Evolutionary conservation across 2,888 invertebrate species (phyloP).

Genomic region (Lasius fuliginosus): DNA sequence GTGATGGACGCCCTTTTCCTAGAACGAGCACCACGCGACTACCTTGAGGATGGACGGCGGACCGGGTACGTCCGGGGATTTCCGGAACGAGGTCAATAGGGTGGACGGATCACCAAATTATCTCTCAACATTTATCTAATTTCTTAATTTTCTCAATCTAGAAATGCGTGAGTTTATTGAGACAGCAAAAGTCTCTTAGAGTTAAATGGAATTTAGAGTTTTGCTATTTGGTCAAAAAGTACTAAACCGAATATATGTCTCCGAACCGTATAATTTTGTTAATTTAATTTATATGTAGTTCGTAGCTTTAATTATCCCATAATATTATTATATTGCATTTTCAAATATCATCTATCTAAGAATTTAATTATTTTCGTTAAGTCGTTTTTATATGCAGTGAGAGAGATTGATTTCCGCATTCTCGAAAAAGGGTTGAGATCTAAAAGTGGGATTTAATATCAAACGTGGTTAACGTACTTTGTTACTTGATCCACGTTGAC

Average conservation of each 20-base stretch:
- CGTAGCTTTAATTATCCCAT: not conserved
- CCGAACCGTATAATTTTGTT: not conserved
- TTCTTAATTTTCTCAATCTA: not conserved
- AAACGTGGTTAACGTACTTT: slow-evolving; percentile 78
- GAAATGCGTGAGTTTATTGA: not conserved
- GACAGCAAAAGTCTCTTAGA: not conserved
- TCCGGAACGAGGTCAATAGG: not conserved
- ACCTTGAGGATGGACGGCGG: slow-evolving; percentile 74
- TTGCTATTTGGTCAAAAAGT: not conserved
- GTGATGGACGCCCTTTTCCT: slow-evolving; percentile 83
- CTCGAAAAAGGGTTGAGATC: not conserved
- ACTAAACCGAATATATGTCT: not conserved
- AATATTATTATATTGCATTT: not conserved
- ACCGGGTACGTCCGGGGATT: slow-evolving; percentile 49
- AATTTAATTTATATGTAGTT: not conserved
- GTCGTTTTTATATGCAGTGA: not conserved
- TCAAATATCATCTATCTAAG: not conserved
- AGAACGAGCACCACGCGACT: slow-evolving; percentile 75
- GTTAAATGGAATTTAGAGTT: not conserved
- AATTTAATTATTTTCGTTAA: not conserved
- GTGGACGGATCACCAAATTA: not conserved
- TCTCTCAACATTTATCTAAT: not conserved
- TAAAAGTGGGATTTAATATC: not conserved
- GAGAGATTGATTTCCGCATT: not conserved
- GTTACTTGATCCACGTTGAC: slow-evolving; percentile 84